Evolutionary conservation across 1,140 invertebrate genomes (phyloP).

Genomic region (Drosophila ogumai): DNA sequence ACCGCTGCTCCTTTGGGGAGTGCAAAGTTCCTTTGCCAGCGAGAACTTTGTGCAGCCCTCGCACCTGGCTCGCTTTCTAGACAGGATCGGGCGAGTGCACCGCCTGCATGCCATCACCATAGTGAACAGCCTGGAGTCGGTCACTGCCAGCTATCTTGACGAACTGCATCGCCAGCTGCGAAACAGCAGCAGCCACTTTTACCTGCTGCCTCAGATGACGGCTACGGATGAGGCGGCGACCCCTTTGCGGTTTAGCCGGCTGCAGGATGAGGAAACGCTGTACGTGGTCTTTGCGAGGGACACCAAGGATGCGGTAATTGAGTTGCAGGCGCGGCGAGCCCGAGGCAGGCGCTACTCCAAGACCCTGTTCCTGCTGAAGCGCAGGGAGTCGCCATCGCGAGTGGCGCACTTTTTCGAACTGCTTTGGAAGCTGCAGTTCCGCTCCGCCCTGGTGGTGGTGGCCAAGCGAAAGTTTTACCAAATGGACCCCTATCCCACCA

Average conservation of each 20-base stretch:
- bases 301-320: constrained; percentile 39
- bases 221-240: constrained; percentile 11
- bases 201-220: constrained; percentile 46
- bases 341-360: constrained; percentile 51
- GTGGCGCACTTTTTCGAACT: constrained; percentile 41
- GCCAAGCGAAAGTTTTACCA: constrained; percentile 42
- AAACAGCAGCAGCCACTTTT: constrained; percentile 44
- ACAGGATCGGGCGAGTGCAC: constrained; percentile 41
- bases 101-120: constrained; percentile 43
- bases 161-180: constrained; percentile 23
- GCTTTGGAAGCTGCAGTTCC: constrained; percentile 57
- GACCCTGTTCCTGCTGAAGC: constrained; percentile 43
- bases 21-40: neutral
- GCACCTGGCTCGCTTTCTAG: constrained; percentile 37
- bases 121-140: constrained; percentile 37
- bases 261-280: constrained; percentile 34
- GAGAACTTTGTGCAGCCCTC: constrained; percentile 22
- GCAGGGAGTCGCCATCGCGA: neutral
- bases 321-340: constrained; percentile 33
- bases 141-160: constrained; percentile 23
- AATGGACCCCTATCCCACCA: constrained; percentile 65
- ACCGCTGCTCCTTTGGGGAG: constrained; percentile 6
- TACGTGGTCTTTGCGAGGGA: constrained; percentile 62
- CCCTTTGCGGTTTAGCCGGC: constrained; percentile 4
- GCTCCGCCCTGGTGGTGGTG: constrained; percentile 56